Evolutionary conservation across 2,797 vertebrate genomes (phyloP).

Genomic region (Lagodon rhomboides): DNA sequence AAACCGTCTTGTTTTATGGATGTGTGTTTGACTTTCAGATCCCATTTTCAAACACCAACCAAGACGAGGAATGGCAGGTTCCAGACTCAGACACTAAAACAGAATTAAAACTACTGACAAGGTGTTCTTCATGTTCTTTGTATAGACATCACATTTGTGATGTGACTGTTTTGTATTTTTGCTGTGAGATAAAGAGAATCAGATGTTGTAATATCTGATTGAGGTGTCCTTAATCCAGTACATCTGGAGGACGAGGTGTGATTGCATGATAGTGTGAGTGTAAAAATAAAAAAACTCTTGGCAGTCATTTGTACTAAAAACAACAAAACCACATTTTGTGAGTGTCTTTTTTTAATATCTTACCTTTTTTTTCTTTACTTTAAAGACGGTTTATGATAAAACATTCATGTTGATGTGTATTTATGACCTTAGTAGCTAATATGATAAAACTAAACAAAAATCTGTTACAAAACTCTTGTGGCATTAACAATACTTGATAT

Average conservation of each 20-base stretch:
- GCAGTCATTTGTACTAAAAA: not conserved
- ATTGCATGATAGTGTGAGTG: not conserved
- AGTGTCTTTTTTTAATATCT: not conserved
- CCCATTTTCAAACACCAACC: not conserved
- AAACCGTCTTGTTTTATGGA: not conserved
- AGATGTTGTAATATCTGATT: not conserved
- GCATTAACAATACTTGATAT: not conserved
- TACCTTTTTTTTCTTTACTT: not conserved
- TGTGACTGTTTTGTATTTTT: not conserved
- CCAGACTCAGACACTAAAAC: not conserved
- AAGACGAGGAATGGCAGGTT: not conserved
- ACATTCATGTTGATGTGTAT: not conserved
- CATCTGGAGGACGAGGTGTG: not conserved
- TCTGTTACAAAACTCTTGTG: too few species aligned
- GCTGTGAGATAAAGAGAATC: not conserved
- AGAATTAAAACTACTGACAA: not conserved
- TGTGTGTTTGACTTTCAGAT: not conserved
- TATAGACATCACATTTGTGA: not conserved
- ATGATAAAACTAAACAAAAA: not conserved
- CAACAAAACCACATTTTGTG: not conserved
- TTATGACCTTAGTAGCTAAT: not conserved
- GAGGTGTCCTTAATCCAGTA: fast-evolving
- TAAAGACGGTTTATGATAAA: not conserved
- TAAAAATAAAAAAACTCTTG: not conserved
- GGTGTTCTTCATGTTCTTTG: not conserved